Base-by-base conservation (phyloP, 2,888 invertebrate species). In the Achlya flavicornis region DNA sequence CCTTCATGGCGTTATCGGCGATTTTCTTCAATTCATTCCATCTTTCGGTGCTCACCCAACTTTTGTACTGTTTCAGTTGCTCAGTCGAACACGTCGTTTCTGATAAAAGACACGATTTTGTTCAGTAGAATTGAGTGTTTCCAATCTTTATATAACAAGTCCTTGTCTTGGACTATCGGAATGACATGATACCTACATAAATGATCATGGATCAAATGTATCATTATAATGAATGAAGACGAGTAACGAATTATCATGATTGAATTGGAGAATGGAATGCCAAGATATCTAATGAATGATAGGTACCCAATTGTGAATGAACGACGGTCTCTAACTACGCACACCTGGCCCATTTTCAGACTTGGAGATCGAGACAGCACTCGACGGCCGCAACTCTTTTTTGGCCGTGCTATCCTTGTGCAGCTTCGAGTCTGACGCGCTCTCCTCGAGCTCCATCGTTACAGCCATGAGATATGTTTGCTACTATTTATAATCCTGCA, bases 1-100 rank as follows among this genome's bases (percentile, higher is more conserved):
- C 95, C 73, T 91, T 95, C 79, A 95, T 94, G 0, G 96, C 96
- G 62, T 88, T 94, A 33, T 96, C 96, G 0, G 96, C 96, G 68
- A 94, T 90, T 73, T 95, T 95, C 67, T 95, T 94, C 64, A 96
- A 82, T 67, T 95, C 95, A 80, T 94, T 94, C 92, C 96, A 94
- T 79, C 96, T 91, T 11, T 96, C 96, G 58, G 93, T 94, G 67
- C 95, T 95, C 58, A 96, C 95, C 91, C 95, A 95, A 69, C 89
- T 90, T 73, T 88, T 93, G 75, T 86, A 94, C 65, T 93, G 92
- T 66, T 85, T 93, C 58, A 94, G 76, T 78, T 92, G 93, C 59
- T 94, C 94, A 58, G 82, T 81, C 8, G 94, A 92, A 53, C 85
- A 76, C 16, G 89, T 74, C 43, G 82, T 74, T 78, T 89, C 86